Base-by-base conservation (phyloP, 2,888 invertebrate genomes). In the Heliconius hortense region DNA sequence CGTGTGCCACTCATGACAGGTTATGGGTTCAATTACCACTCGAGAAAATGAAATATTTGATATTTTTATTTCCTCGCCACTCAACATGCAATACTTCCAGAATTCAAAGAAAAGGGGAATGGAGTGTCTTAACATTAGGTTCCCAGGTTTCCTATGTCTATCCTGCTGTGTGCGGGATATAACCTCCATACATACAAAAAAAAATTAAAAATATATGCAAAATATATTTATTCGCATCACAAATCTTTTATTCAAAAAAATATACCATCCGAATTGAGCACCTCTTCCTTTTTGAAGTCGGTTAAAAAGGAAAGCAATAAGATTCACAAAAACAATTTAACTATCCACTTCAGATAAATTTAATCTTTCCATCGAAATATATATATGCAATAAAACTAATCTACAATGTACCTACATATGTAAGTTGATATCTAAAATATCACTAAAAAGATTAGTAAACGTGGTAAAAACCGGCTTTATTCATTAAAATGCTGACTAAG, bases 381-480 rank as follows among this genome's bases (percentile, higher is more conserved):
- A 21, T 64, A 35, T 59, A 8, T 24, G 59, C 59, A 11, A 35
- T 64, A 64, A 64, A 64, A 64, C 1, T 35, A 35, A 64, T 64
- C 63, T 64, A 64, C 10, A 35, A 4, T 4, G n/a, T 48, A 18
- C 59, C 59, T 59, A 31, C 4, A 63, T 35, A 63, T 28, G n/a
- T 64, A 2, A 11, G 63, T 21, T 35, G 21, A 35, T 64, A 64
- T 64, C 63, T 64, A 64, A 63, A 28, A 18, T 5, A 31, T n/a
- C 63, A n/a, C 31, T 64, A 64, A 35, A n/a, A 64, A 35, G 63
- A 64, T 64, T 63, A 63, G 21, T 64, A 18, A 28, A n/a, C 8
- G 35, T n/a, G 35, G 63, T 11, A 21, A 31, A 64, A 63, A 21
- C 63, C 31, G 21, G 63, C 28, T 63, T 63, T 31, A 8, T 63